Conservation (phyloP, 2,888 invertebrate genomes). For the Busseola fusca region DNA sequence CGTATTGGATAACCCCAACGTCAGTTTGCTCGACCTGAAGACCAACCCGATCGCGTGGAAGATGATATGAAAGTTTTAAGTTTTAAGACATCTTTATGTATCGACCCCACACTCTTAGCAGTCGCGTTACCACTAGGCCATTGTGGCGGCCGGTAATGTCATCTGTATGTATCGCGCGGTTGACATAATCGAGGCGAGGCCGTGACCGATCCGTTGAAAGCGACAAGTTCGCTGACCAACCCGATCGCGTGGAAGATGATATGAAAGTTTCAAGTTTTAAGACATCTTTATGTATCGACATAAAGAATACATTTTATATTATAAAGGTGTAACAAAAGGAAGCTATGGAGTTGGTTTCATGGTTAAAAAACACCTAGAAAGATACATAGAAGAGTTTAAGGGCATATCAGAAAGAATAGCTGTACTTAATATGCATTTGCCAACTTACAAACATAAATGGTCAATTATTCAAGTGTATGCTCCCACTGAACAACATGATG, state of each 20-base stretch:
- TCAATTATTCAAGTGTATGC: not conserved
- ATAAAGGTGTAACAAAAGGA: slow-evolving; percentile 8
- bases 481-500: too few species aligned
- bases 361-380: slow-evolving; percentile 5
- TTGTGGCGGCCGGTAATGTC: too few species aligned
- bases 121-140: not conserved
- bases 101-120: too few species aligned
- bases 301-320: not conserved
- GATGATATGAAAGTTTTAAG: too few species aligned
- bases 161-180: not conserved
- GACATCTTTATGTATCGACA: too few species aligned
- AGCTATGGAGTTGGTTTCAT: slow-evolving; percentile 7
- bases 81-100: too few species aligned
- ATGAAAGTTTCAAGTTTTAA: too few species aligned
- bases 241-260: too few species aligned
- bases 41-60: too few species aligned
- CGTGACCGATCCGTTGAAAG: slow-evolving; percentile 39
- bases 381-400: slow-evolving; percentile 10
- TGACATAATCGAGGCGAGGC: slow-evolving; percentile 26
- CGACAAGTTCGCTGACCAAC: slow-evolving; percentile 46
- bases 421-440: slow-evolving; percentile 1
- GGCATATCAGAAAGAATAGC: slow-evolving; percentile 18
- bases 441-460: slow-evolving; percentile 3
- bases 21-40: not conserved
- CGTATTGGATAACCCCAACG: not conserved